Base-by-base conservation (phyloP, 2,797 vertebrate genomes). In the Neostethus bicornis region DNA sequence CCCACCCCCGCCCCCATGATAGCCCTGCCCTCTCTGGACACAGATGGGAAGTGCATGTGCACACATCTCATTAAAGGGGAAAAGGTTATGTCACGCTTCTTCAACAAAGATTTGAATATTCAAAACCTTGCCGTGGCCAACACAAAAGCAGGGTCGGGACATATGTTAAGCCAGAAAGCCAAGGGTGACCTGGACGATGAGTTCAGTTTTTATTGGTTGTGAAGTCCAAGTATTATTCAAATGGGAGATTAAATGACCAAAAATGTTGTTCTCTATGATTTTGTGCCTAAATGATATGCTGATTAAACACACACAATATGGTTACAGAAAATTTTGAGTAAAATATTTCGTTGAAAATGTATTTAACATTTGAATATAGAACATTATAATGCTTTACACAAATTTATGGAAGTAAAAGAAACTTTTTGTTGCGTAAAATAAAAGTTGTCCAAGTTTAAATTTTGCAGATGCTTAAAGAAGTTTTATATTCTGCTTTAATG, bases 21-120 rank as follows among this genome's bases (percentile, higher is more conserved):
- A 65, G 81, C 69, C 85, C 81, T 78, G 72, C 79, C 83, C 76
- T 84, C 81, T 86, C 81, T 83, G 86, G 89, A 91, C 91, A 88
- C 88, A 91, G 85, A 86, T 88, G 87, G 87, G 85, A 90, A 85
- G 84, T 88, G 81, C 75, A 82, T 85, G 86, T 65, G 75, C 80
- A 77, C 85, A 83, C 84, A 87, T 89, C 88, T 80, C 85, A 89
- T 91, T 83, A 86, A 73, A 73, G 73, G 65, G 81, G 75, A 75
- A 88, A 88, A 87, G 86, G 89, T 88, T 89, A 84, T 81, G 73
- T 88, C 85, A 89, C 61, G 68, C 80, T 90, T 90, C 77, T 85
- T 84, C 82, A 73, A 80, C 76, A 77, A 68, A 85, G 79, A 90
- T 85, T 79, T 86, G 85, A 89, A 91, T 90, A 90, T 90, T 90